Percentiles rank a stretch among this genome's conserved stretches.
phyloP scores from a whole-genome alignment of 2,797 vertebrate species.

The Oreochromis mossambicus region DNA sequence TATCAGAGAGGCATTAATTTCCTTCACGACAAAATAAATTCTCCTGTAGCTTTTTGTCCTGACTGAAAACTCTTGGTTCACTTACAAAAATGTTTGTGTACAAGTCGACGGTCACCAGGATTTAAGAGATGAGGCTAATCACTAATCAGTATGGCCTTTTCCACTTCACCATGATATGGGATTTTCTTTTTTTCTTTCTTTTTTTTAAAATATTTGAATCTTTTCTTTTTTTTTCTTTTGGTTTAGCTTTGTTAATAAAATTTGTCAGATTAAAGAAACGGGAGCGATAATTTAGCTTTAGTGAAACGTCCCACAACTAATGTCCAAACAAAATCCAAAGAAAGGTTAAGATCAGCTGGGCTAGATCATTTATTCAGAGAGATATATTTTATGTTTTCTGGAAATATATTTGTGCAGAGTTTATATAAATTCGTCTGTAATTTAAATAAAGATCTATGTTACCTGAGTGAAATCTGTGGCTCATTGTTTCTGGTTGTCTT shows the following conservation, averaged over 20 bases:
- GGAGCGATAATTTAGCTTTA: not conserved
- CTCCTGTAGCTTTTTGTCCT: no score
- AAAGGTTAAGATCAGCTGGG: fast-evolving
- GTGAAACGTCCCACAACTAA: fast-evolving
- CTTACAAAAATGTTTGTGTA: not conserved
- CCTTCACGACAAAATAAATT: not conserved
- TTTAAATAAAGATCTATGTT: not conserved
- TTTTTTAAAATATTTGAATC: not conserved
- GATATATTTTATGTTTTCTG: not conserved
- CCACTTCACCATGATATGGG: not conserved
- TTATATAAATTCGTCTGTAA: not conserved
- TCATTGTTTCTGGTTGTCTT: not conserved
- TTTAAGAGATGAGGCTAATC: not conserved
- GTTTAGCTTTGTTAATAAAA: not conserved
- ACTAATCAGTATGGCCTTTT: not conserved
- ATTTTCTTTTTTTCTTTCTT: not conserved
- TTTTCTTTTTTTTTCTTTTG: not conserved
- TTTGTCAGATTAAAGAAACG: not conserved
- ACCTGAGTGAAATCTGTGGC: not conserved
- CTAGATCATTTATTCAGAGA: not conserved
- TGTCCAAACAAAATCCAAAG: not conserved
- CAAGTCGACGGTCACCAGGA: not conserved
- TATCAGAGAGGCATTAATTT: not conserved
- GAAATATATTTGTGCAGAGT: not conserved
- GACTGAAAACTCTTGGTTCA: fast-evolving